These are phyloP conservation scores for Rhagophthalmus giganteus DNA, from an alignment of 2,888 invertebrate species.

Conservation along the genomic window DNA sequence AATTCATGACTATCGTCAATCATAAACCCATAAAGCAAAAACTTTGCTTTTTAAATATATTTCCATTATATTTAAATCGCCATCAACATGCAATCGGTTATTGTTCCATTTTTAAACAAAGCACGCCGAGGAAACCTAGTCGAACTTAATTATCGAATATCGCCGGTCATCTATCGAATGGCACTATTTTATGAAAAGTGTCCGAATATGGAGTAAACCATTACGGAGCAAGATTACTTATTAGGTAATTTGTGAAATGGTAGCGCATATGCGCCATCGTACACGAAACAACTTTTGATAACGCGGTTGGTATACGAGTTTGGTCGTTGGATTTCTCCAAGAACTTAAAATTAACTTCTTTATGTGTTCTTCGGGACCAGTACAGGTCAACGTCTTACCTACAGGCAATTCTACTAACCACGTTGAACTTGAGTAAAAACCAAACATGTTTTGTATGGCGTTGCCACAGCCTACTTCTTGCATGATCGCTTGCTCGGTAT, in stretches of 20 bases:
- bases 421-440: conserved; percentile 43
- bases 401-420: conserved; percentile 36
- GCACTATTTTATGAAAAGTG: too few relatives aligned
- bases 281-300: conserved; percentile 22
- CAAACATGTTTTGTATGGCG: conserved; percentile 37
- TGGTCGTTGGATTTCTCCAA: not conserved
- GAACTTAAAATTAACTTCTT: conserved; percentile 33
- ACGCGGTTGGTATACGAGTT: too few relatives aligned
- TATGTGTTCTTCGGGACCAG: conserved; percentile 29
- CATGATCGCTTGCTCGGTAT: too few relatives aligned
- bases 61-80: too few relatives aligned
- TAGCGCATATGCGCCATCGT: conserved; percentile 9
- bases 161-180: conserved; percentile 5
- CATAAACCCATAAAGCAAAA: too few relatives aligned
- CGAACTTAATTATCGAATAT: conserved; percentile 5
- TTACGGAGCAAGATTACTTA: conserved; percentile 25
- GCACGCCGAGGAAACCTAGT: too few relatives aligned
- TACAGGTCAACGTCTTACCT: conserved; percentile 41
- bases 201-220: conserved; percentile 24
- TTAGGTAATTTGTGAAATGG: conserved; percentile 29
- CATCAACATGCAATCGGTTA: too few relatives aligned
- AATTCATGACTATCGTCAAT: too few relatives aligned
- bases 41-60: too few relatives aligned
- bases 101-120: too few relatives aligned
- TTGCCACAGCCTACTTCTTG: conserved; percentile 31